Evolutionary conservation across 1,140 invertebrate species (phyloP).

Genomic region (Pygmarrhopalites habei): DNA sequence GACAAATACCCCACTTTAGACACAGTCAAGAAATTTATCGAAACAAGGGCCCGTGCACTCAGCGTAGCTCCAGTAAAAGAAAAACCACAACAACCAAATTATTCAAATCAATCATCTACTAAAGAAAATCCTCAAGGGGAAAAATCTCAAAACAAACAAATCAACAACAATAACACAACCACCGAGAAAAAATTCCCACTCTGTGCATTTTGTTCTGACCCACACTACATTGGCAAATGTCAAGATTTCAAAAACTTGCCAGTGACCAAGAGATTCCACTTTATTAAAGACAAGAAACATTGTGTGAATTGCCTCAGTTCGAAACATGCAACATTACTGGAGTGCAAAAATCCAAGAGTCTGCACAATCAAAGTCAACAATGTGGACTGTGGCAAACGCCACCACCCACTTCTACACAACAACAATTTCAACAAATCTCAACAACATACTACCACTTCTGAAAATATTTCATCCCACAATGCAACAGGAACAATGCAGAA

Average conservation of each 20-base stretch:
- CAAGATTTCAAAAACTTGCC: not conserved
- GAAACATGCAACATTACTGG: not conserved
- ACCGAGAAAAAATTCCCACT: too few relatives aligned
- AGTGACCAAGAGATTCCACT: not conserved
- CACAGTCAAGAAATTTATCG: not conserved
- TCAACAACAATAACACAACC: not conserved
- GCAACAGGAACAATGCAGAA: not conserved
- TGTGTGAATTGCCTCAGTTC: conserved; percentile 7
- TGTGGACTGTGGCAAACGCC: not conserved
- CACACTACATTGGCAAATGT: not conserved
- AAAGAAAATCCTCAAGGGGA: not conserved
- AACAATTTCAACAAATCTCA: not conserved
- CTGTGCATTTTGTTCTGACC: too few relatives aligned
- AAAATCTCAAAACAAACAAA: not conserved
- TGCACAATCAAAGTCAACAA: too few relatives aligned
- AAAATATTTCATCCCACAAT: too few relatives aligned
- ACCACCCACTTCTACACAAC: conserved; percentile 1
- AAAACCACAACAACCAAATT: not conserved
- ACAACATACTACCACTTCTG: too few relatives aligned
- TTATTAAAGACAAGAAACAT: not conserved
- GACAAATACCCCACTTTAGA: not conserved
- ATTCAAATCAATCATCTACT: not conserved
- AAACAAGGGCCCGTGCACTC: not conserved
- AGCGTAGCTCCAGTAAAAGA: not conserved
- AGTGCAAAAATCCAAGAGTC: too few relatives aligned